Evolutionary conservation across 53 echinoderm and acorn worm species (phyloP).

Genomic region (Henricia sp.): DNA sequence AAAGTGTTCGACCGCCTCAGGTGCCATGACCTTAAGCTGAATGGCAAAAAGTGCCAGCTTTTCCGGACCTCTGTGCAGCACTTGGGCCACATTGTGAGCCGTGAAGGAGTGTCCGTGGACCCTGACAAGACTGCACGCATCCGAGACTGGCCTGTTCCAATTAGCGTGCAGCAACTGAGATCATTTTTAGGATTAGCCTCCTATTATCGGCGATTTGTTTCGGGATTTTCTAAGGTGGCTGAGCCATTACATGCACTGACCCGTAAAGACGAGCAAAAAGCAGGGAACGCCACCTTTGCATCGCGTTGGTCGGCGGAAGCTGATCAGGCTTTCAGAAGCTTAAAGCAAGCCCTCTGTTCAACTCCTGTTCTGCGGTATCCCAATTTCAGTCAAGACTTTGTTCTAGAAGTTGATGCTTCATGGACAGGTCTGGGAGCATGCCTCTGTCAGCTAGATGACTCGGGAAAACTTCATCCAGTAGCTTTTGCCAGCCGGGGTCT

Average conservation of each 20-base stretch:
- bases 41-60: too few relatives aligned
- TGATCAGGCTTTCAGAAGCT: background rate
- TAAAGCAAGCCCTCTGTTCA: conserved; percentile 16
- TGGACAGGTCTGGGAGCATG: background rate
- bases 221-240: conserved; percentile 28
- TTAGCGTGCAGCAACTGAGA: conserved; percentile 50
- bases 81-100: too few relatives aligned
- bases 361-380: conserved; percentile 49
- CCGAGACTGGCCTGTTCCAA: background rate
- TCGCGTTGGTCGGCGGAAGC: conserved; percentile 24
- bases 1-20: too few relatives aligned
- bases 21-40: too few relatives aligned
- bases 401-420: conserved; percentile 47
- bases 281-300: background rate
- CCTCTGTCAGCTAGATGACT: conserved; percentile 5
- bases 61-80: too few relatives aligned
- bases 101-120: too few relatives aligned
- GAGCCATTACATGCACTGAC: background rate
- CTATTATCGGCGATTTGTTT: conserved; percentile 31
- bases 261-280: background rate
- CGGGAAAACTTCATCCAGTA: conserved; percentile 15
- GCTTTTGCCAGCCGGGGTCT: conserved; percentile 15
- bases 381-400: conserved; percentile 37
- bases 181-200: conserved; percentile 59
- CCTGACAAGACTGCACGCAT: too few relatives aligned